Evolutionary conservation across 2,888 invertebrate species (phyloP).

Genomic region (Chymomyza procnemis): DNA sequence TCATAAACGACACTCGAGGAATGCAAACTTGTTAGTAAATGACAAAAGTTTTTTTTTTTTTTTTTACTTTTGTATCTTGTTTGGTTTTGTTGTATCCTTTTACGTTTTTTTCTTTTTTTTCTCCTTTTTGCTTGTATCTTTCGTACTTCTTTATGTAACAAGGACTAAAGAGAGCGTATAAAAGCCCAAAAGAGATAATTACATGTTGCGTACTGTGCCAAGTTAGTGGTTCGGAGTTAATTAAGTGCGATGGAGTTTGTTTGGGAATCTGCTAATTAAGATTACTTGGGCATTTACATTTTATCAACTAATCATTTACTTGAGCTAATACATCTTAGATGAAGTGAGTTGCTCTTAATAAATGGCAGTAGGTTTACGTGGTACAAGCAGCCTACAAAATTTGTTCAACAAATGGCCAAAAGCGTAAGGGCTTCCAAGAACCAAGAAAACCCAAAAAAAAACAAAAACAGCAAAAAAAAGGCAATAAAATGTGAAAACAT

Average conservation of each 20-base stretch:
- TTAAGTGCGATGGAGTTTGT: background rate
- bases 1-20: background rate
- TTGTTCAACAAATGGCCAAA: background rate
- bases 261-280: background rate
- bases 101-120: conserved; percentile 2
- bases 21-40: conserved; percentile 48
- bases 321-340: background rate
- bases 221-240: conserved; percentile 12
- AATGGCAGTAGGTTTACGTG: background rate
- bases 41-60: conserved; percentile 49
- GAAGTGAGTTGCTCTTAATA: background rate
- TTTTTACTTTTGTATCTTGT: conserved; percentile 21
- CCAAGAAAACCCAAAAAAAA: background rate
- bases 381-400: background rate
- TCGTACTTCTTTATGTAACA: background rate
- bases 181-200: conserved; percentile 36
- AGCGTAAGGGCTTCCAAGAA: background rate
- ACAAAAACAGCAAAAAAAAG: background rate
- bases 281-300: background rate
- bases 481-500: background rate
- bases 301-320: background rate
- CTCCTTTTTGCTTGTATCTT: background rate
- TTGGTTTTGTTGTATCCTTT: conserved; percentile 13
- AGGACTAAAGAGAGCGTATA: background rate
- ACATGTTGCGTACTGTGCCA: conserved; percentile 27